Evolutionary conservation across 2,888 invertebrate genomes (phyloP), one percentile per base, ranked within the genome.

Genomic region (Phyllotreta striolata): DNA sequence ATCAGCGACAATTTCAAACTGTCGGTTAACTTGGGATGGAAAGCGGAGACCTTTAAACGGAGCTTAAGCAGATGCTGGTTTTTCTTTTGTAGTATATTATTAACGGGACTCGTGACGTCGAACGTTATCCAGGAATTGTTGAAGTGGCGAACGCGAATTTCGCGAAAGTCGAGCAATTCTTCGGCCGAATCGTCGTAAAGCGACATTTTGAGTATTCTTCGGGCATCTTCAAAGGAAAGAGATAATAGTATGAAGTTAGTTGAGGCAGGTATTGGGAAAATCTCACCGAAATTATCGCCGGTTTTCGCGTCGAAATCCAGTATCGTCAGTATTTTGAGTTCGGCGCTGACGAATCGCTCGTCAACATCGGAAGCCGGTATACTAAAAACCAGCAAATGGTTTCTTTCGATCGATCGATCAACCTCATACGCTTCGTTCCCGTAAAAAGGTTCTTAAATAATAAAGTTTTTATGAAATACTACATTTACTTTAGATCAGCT

Each of bases 61-160:
- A 81, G 67, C 72, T 78, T 80, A 13, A 82, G 62, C 47, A 24
- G 24, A 24, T 24, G 24, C 4, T 58, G 63, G 13, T 66, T 24
- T 24, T 24, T 69, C 35, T 70, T 67, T 9, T 67, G 54, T 34
- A 77, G 54, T 41, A 75, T 70, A 34, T 76, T 64, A 3, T 64
- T 66, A 2, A 82, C 77, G 13, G 78, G 75, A 34, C 68, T 55
- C 0, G 81, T 80, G 44, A 82, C 63, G 61, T 81, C 79, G 63
- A 81, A 81, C 0, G 78, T 75, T 34, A 81, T 58, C 82, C 82
- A 82, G 7, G 80, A 80, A 63, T 80, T 79, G 64, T 81, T 79
- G 5, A 70, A 69, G 56, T 80, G 79, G 37, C 76, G 73, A 34
- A 80, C 69, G 54, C 77, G 76, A 4, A 74, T 66, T 66, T 79